Evolutionary conservation across 30 jellyfish, hydroid and myxozoan species (phyloP).

Genomic region (Pelagia noctiluca): DNA sequence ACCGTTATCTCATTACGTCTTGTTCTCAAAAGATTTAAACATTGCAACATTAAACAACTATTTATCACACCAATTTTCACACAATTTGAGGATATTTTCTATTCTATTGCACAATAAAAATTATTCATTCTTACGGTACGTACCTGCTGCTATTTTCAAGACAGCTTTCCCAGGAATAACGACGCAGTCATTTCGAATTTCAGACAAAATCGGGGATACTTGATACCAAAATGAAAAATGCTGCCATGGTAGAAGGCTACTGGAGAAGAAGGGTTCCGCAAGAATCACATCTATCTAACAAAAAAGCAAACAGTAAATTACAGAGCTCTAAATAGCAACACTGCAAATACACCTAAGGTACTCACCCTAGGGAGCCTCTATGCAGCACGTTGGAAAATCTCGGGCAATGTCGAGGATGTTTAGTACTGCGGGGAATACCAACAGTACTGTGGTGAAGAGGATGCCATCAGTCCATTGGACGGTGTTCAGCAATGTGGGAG

Average conservation of each 20-base stretch:
- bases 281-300: conserved; percentile 52
- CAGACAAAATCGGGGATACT: not conserved
- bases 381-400: not conserved
- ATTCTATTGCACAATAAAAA: not conserved
- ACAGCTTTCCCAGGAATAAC: conserved; percentile 42
- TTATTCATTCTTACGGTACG: not conserved
- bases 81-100: not conserved
- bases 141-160: conserved; percentile 65
- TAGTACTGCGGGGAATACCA: not conserved
- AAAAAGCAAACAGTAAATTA: not conserved
- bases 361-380: not conserved
- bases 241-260: conserved; percentile 88
- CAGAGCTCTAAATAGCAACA: not conserved
- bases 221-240: conserved; percentile 65
- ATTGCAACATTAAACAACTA: not conserved
- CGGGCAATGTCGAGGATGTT: not conserved
- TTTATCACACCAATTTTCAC: not conserved
- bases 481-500: too few species aligned
- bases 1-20: not conserved
- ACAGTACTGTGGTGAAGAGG: not conserved
- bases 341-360: not conserved
- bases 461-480: too few species aligned
- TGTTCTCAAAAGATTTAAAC: not conserved
- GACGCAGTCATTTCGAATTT: not conserved
- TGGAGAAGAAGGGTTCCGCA: conserved; percentile 79